Percentiles rank a stretch among this genome's conserved stretches.
phyloP scores from a whole-genome alignment of 2,113 vertebrate species.

The Tiliqua scincoides region DNA sequence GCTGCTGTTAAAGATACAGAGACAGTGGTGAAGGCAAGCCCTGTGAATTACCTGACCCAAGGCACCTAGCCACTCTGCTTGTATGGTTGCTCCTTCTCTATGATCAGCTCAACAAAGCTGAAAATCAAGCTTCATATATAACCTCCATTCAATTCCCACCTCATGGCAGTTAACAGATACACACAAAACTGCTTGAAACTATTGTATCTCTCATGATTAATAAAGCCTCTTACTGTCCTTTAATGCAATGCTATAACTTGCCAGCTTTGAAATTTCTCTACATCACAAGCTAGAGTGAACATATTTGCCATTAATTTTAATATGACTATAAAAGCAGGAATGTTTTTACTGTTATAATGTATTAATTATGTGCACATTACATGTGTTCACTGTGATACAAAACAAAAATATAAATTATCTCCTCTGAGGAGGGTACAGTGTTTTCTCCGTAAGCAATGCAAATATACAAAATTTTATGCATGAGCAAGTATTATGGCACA shows the following conservation, averaged over 20 bases:
- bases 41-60: too few species aligned
- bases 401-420: conserved; percentile 17
- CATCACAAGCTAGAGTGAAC: background rate
- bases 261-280: conserved; percentile 7
- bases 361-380: conserved; percentile 25
- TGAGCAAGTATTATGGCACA: conserved; percentile 9
- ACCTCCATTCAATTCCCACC: conserved; percentile 8
- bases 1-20: too few species aligned
- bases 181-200: background rate
- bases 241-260: conserved; percentile 12
- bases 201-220: conserved; percentile 19
- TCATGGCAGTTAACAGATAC: background rate
- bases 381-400: background rate
- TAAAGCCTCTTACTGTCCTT: background rate
- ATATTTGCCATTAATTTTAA: conserved; percentile 36
- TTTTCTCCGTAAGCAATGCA: conserved; percentile 16
- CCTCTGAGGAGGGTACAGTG: background rate
- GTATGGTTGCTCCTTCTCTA: background rate
- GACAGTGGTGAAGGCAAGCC: too few species aligned
- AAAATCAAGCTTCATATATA: background rate
- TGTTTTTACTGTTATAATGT: conserved; percentile 11
- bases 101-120: conserved; percentile 12
- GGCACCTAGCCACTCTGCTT: background rate
- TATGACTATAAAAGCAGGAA: conserved; percentile 1
- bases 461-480: conserved; percentile 12